Conservation (phyloP, 2,113 vertebrate species). For the Beaufortia kweichowensis region DNA sequence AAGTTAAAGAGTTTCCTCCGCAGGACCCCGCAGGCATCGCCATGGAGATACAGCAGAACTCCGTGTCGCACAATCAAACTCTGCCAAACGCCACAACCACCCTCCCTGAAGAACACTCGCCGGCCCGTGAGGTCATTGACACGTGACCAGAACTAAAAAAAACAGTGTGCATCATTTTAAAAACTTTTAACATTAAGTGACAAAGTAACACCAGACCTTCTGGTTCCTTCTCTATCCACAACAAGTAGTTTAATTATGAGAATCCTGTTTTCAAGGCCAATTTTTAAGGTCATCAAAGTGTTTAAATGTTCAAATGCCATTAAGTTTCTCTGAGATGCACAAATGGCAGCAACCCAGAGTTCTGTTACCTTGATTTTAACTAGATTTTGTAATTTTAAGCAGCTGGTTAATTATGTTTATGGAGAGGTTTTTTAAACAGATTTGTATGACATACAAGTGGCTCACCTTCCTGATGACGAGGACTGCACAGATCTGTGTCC, state of each 20-base stretch:
- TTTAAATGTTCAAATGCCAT: constrained; percentile 34
- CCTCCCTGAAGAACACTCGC: constrained; percentile 75
- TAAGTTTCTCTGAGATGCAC: constrained; percentile 3
- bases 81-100: constrained; percentile 72
- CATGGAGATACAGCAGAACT: constrained; percentile 83
- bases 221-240: background rate
- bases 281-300: constrained; percentile 45
- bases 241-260: constrained; percentile 2
- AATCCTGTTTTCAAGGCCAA: constrained; percentile 35
- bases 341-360: constrained; percentile 7
- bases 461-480: background rate
- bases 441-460: background rate
- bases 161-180: background rate
- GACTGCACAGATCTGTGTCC: background rate
- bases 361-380: constrained; percentile 3
- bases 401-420: constrained; percentile 33
- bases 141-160: constrained; percentile 70
- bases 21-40: constrained; percentile 73
- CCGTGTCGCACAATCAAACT: constrained; percentile 73
- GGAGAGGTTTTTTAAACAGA: constrained; percentile 7
- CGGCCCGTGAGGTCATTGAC: constrained; percentile 78
- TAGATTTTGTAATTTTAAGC: constrained; percentile 23
- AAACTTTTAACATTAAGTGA: background rate
- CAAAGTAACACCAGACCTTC: background rate
- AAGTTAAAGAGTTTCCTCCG: constrained; percentile 80